phyloP scores from a whole-genome alignment of 2,797 vertebrate genomes.

The Leptoclinus maculatus region DNA sequence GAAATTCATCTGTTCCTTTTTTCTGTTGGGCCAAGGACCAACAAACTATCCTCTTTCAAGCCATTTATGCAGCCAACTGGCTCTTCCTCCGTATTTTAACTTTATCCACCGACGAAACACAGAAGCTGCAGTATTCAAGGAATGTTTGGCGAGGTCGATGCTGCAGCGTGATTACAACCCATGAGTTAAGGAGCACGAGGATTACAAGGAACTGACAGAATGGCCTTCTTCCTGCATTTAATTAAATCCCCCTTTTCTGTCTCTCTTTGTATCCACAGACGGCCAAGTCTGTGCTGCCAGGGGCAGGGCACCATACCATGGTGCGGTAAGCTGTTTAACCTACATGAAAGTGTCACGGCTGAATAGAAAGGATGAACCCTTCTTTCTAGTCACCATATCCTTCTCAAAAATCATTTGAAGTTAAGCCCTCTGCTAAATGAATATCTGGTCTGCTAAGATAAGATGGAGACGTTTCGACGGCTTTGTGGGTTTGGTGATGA shows the following conservation, averaged over 20 bases:
- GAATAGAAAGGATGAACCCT: conserved; percentile 51
- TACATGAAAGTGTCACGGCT: conserved; percentile 57
- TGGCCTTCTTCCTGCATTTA: conserved; percentile 55
- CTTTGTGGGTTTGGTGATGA: conserved; percentile 36
- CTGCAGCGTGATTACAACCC: conserved; percentile 56
- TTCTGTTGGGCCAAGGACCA: conserved; percentile 11
- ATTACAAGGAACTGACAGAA: conserved; percentile 66
- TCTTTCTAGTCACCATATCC: conserved; percentile 37
- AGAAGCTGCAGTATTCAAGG: conserved; percentile 51
- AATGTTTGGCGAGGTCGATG: conserved; percentile 60
- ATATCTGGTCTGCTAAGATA: conserved; percentile 63
- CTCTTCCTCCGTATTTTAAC: conserved; percentile 39
- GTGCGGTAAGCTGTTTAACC: conserved; percentile 55
- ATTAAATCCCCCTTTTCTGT: conserved; percentile 43
- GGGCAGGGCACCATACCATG: conserved; percentile 41
- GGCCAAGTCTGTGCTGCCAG: conserved; percentile 38
- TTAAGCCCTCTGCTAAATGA: conserved; percentile 43
- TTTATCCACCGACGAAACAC: conserved; percentile 42
- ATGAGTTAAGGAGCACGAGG: conserved; percentile 58
- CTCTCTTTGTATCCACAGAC: conserved; percentile 46
- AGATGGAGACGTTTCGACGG: conserved; percentile 38
- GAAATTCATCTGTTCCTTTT: conserved; percentile 12
- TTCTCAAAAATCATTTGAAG: conserved; percentile 58
- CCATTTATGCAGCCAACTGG: conserved; percentile 27
- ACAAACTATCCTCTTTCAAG: conserved; percentile 37